A percentile compares a stretch with the other conserved stretches of the same genome.
Conservation (phyloP, 2,113 vertebrate genomes). For the Dipodomys merriami region DNA sequence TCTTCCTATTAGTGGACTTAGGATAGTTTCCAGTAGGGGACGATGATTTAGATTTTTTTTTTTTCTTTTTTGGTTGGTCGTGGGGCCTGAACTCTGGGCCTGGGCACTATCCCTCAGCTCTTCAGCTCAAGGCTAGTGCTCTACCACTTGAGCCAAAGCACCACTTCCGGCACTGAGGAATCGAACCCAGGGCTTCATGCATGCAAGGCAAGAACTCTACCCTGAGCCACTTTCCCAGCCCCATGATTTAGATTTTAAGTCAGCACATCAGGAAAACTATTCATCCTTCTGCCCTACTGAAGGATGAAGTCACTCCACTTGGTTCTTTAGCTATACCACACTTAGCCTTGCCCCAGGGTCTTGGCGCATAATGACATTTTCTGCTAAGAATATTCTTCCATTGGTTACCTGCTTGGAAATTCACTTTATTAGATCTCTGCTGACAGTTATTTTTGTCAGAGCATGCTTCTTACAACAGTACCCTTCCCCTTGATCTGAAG, state of each 20-base stretch:
- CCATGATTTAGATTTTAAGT: conserved; percentile 32
- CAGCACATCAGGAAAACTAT: background rate
- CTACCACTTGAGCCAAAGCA: no score
- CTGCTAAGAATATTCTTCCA: background rate
- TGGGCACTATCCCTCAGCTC: no score
- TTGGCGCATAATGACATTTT: background rate
- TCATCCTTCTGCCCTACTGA: background rate
- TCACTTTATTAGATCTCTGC: background rate
- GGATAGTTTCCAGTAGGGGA: conserved; percentile 8
- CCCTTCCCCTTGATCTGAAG: rapidly evolving
- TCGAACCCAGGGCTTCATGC: no score
- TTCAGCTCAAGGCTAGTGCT: no score
- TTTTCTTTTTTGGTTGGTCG: no score
- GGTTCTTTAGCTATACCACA: background rate
- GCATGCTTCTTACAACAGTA: background rate
- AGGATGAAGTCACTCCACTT: no score
- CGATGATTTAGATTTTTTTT: conserved; percentile 14
- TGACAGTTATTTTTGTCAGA: background rate
- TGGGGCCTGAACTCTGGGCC: no score
- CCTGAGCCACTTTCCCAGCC: no score
- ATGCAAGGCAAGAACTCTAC: no score
- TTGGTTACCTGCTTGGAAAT: background rate
- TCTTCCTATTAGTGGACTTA: background rate
- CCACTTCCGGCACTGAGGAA: no score
- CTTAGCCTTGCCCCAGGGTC: background rate